Conservation (phyloP, 2,888 invertebrate genomes). For the Metacarcinus magister region DNA sequence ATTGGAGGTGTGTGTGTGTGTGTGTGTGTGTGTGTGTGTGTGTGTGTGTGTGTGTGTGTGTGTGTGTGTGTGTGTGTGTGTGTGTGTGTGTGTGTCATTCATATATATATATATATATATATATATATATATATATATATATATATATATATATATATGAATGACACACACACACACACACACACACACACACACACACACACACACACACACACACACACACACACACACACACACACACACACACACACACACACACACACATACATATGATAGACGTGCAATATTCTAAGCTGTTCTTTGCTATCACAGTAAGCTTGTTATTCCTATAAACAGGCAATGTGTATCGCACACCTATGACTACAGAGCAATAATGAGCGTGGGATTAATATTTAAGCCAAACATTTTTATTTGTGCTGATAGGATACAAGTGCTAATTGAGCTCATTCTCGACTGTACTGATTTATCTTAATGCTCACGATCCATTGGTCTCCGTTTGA, state of each 20-base stretch:
- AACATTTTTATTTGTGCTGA: neutral
- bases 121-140: constrained; percentile 12
- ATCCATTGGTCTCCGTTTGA: neutral
- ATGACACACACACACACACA: constrained; percentile 49
- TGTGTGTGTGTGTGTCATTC: neutral
- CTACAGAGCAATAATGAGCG: no score
- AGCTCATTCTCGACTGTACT: neutral
- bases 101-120: constrained; percentile 47
- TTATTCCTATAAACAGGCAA: no score
- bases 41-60: neutral
- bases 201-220: constrained; percentile 17
- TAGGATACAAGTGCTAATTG: neutral
- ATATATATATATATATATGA: neutral
- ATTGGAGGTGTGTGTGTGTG: neutral
- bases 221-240: constrained; percentile 14
- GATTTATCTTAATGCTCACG: neutral
- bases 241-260: constrained; percentile 49
- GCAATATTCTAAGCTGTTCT: no score
- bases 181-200: constrained; percentile 46
- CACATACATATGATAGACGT: neutral
- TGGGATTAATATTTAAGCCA: no score
- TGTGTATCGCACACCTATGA: no score
- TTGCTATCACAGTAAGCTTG: no score
- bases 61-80: constrained; percentile 49
- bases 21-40: neutral